phyloP scores from a whole-genome alignment of 2,113 vertebrate genomes.

The Myrmophylax atrothorax region DNA sequence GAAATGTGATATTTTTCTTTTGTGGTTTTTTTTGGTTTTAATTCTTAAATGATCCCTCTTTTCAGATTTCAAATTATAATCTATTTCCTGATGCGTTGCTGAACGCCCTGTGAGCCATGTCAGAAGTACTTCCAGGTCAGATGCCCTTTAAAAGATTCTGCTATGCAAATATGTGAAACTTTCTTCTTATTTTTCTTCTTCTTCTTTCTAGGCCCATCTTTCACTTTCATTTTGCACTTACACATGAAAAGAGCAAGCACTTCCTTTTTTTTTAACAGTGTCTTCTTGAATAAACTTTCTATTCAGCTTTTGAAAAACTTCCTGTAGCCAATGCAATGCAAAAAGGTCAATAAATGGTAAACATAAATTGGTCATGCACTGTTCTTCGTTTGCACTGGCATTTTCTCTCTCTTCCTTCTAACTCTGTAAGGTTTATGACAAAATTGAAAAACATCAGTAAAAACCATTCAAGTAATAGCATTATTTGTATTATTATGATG shows the following conservation, averaged over 20 bases:
- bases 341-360: not conserved
- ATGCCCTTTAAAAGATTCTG: conserved; percentile 71
- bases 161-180: conserved; percentile 45
- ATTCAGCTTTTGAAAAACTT: not conserved
- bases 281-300: not conserved
- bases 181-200: not conserved
- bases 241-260: not conserved
- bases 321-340: not conserved
- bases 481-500: not conserved
- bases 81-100: conserved; percentile 76
- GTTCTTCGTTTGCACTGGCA: not conserved
- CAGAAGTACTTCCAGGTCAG: conserved; percentile 85
- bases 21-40: conserved; percentile 73
- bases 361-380: not conserved
- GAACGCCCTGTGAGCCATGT: conserved; percentile 79
- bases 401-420: not conserved
- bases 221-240: conserved; percentile 25
- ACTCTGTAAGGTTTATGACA: not conserved
- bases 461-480: not conserved
- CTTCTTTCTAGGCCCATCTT: not conserved
- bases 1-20: conserved; percentile 53
- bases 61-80: conserved; percentile 84
- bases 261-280: not conserved
- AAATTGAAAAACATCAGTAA: not conserved
- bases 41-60: conserved; percentile 80